Evolutionary conservation across 2,888 invertebrate species (phyloP).

Genomic region (Apamea monoglypha): DNA sequence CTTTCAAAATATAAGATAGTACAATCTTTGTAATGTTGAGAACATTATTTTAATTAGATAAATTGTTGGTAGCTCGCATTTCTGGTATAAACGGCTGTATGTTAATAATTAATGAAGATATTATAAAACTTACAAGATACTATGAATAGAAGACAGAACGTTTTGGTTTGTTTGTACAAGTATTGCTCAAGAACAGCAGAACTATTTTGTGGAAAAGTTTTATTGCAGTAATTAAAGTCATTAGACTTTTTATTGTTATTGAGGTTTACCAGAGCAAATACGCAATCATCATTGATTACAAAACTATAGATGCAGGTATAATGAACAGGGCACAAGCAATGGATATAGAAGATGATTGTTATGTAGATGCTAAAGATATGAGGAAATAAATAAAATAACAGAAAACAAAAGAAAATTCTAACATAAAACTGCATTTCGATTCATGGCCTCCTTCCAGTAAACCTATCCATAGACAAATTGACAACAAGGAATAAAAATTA

Average conservation of each 20-base stretch:
- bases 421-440: neutral
- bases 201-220: conserved; percentile 43
- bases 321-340: neutral
- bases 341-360: neutral
- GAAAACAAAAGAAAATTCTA: neutral
- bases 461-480: neutral
- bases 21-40: conserved; percentile 34
- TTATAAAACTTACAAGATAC: neutral
- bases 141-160: conserved; percentile 15
- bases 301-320: conserved; percentile 15
- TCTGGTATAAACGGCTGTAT: neutral
- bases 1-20: conserved; percentile 54
- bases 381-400: neutral
- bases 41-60: conserved; percentile 48
- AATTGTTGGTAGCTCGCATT: conserved; percentile 15
- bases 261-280: conserved; percentile 35
- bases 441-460: neutral
- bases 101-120: conserved; percentile 21
- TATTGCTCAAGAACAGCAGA: conserved; percentile 38
- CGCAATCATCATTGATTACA: conserved; percentile 1
- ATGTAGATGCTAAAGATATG: neutral
- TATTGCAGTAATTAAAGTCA: conserved; percentile 45
- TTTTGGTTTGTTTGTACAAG: conserved; percentile 20
- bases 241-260: conserved; percentile 17
- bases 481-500: neutral